A percentile compares a stretch with the other conserved stretches of the same genome.
These are phyloP conservation scores for Pogonognathellus flavescens DNA, from an alignment of 1,140 invertebrate genomes.

Conservation along the genomic window DNA sequence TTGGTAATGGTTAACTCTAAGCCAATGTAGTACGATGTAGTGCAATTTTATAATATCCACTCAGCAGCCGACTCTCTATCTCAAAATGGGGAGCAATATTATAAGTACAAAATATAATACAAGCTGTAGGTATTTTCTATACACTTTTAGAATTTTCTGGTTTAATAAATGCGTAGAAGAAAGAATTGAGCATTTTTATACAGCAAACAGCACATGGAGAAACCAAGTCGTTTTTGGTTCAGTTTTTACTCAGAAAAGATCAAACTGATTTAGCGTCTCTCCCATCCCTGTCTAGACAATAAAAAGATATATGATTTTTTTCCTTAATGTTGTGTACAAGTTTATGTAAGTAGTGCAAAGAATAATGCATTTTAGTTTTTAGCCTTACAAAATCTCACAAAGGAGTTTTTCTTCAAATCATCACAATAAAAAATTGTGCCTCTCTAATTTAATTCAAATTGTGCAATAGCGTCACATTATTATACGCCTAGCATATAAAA, in stretches of 20 bases:
- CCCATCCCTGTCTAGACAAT: constrained; percentile 17
- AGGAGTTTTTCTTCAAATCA: not conserved
- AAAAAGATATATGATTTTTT: not conserved
- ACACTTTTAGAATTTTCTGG: too few relatives aligned
- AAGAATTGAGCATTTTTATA: not conserved
- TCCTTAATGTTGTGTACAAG: too few relatives aligned
- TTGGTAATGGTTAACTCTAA: too few relatives aligned
- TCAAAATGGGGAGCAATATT: too few relatives aligned
- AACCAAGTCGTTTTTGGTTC: not conserved
- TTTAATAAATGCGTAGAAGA: too few relatives aligned
- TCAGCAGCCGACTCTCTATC: too few relatives aligned
- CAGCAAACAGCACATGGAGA: not conserved
- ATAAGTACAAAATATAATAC: too few relatives aligned
- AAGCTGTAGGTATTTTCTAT: too few relatives aligned
- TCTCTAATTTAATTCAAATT: constrained; percentile 5
- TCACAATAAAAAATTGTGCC: not conserved
- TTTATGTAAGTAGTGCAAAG: not conserved
- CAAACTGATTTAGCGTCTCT: constrained; percentile 23
- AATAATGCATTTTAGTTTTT: not conserved
- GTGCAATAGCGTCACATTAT: too few relatives aligned
- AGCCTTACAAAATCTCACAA: not conserved
- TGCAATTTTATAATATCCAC: too few relatives aligned
- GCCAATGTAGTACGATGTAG: too few relatives aligned
- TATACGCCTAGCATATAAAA: too few relatives aligned
- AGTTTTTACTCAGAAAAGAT: not conserved